phyloP scores from a whole-genome alignment of 2,113 vertebrate genomes.

The Cinclus mexicanus region DNA sequence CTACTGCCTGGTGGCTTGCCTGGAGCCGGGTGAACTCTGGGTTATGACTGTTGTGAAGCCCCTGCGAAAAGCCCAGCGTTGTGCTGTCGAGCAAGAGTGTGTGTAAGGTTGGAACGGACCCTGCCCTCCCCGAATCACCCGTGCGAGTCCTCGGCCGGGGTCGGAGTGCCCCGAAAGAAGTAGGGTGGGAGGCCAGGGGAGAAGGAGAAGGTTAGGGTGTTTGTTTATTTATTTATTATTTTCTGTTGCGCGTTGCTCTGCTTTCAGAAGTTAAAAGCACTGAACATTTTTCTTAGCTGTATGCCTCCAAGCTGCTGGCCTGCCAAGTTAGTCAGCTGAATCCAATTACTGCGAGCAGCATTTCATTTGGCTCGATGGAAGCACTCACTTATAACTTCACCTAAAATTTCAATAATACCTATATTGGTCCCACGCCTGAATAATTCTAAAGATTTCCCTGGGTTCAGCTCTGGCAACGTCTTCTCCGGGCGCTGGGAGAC shows the following conservation, averaged over 20 bases:
- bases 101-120: background rate
- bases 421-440: slow-evolving; percentile 47
- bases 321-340: slow-evolving; percentile 84
- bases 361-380: slow-evolving; percentile 82
- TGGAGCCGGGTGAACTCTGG: background rate
- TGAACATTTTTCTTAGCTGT: slow-evolving; percentile 77
- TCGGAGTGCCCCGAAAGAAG: background rate
- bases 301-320: slow-evolving; percentile 79
- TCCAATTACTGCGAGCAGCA: slow-evolving; percentile 82
- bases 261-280: slow-evolving; percentile 73
- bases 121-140: background rate
- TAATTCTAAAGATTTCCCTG: slow-evolving; percentile 58
- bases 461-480: slow-evolving; percentile 5
- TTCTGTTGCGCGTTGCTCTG: slow-evolving; percentile 48
- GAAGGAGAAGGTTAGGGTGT: background rate
- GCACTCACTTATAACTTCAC: slow-evolving; percentile 80
- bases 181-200: background rate
- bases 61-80: background rate
- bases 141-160: background rate
- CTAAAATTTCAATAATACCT: slow-evolving; percentile 80
- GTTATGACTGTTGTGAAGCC: background rate
- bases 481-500: background rate
- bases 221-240: background rate
- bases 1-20: background rate
- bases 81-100: background rate